Evolutionary conservation across 2,797 vertebrate species (phyloP).

Genomic region (Lemur catta): DNA sequence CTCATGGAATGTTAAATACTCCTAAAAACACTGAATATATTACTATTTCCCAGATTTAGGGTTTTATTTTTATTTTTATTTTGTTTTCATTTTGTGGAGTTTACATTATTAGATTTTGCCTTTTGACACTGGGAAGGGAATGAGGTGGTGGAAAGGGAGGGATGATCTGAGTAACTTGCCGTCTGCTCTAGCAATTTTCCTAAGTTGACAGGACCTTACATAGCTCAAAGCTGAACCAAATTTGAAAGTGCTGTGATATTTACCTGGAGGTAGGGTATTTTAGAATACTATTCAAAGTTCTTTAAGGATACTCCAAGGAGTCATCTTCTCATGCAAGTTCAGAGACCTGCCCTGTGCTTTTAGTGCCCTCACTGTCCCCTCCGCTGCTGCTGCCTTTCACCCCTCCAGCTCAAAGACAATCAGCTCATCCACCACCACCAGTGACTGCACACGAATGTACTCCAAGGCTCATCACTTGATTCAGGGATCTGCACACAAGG

Average conservation of each 20-base stretch:
- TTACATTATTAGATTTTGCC: background rate
- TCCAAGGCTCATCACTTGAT: fast-evolving
- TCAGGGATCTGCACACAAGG: background rate
- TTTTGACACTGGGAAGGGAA: background rate
- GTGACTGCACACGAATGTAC: fast-evolving
- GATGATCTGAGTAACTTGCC: background rate
- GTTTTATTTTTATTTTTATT: background rate
- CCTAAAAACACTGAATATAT: background rate
- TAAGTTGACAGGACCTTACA: background rate
- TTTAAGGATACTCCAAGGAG: background rate
- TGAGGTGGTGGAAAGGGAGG: background rate
- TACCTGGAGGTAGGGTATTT: background rate
- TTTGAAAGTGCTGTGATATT: background rate
- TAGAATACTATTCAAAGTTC: background rate
- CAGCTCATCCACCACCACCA: too few species aligned
- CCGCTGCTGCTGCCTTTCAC: background rate
- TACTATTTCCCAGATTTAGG: background rate
- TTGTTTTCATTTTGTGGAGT: background rate
- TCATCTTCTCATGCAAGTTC: background rate
- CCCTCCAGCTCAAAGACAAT: background rate
- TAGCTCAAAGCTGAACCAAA: background rate
- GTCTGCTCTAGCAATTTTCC: background rate
- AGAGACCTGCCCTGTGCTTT: background rate
- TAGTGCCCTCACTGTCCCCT: too few species aligned
- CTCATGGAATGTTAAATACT: background rate